These are phyloP conservation scores for Dasypolia templi DNA, from an alignment of 2,888 invertebrate genomes.

Conservation along the genomic window DNA sequence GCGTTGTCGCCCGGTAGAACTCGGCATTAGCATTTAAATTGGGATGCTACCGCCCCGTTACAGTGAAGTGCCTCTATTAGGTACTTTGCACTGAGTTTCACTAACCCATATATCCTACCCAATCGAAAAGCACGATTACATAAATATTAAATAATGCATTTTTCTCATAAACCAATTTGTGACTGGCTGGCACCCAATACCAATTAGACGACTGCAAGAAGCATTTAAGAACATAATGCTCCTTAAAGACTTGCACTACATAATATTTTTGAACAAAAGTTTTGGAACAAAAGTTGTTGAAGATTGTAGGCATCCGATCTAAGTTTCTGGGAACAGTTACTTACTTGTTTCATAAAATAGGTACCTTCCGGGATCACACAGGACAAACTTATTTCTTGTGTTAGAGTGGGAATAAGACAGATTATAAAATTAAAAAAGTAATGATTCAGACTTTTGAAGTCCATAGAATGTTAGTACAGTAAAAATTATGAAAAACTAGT, in stretches of 20 bases:
- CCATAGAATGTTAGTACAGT: too few species aligned
- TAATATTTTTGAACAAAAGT: too few species aligned
- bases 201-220: not conserved
- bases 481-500: too few species aligned
- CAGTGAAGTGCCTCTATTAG: conserved; percentile 53
- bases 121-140: conserved; percentile 10
- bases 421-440: too few species aligned
- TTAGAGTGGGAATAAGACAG: not conserved
- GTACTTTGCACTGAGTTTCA: conserved; percentile 31
- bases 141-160: not conserved
- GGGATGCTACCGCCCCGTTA: conserved; percentile 64
- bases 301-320: conserved; percentile 5
- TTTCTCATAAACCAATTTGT: not conserved
- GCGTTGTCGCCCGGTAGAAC: conserved; percentile 73
- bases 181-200: not conserved
- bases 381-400: not conserved
- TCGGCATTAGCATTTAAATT: conserved; percentile 84
- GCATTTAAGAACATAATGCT: not conserved
- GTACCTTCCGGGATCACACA: not conserved
- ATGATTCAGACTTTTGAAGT: too few species aligned
- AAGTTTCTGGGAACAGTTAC: not conserved
- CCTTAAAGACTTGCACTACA: not conserved
- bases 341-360: not conserved
- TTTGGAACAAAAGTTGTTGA: not conserved
- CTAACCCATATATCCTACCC: conserved; percentile 19